Conservation (phyloP, 2,888 invertebrate species). For the Pachliopta kotzebuea region DNA sequence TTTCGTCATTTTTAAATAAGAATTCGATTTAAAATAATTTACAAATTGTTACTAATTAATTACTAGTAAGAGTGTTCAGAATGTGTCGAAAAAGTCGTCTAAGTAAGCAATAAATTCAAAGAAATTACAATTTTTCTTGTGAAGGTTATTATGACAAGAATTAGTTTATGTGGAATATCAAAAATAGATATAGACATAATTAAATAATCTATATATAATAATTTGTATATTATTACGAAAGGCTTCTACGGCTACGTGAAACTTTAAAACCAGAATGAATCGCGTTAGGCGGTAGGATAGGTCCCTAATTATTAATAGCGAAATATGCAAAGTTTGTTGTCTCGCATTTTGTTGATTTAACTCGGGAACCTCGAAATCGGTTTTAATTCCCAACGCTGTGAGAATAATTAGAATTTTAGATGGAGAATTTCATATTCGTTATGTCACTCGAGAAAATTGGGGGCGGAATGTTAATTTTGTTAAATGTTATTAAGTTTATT, state of each 20-base stretch:
- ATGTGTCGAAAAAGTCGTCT: no score
- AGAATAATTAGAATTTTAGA: constrained; percentile 72
- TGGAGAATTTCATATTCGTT: constrained; percentile 62
- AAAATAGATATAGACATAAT: no score
- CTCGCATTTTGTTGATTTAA: constrained; percentile 65
- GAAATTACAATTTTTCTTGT: no score
- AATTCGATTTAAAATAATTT: no score
- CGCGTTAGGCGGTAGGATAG: constrained; percentile 51
- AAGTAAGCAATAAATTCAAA: no score
- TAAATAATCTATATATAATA: neutral
- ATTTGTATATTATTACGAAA: constrained; percentile 5
- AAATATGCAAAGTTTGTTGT: constrained; percentile 74
- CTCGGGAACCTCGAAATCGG: constrained; percentile 41
- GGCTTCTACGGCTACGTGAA: constrained; percentile 27
- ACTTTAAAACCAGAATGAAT: constrained; percentile 54
- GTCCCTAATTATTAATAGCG: constrained; percentile 64
- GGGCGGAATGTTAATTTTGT: constrained; percentile 51
- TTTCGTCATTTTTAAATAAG: no score
- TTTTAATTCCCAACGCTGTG: constrained; percentile 47
- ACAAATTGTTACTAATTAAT: no score
- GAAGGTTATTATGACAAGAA: no score
- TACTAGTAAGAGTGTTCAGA: no score
- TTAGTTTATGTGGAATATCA: no score
- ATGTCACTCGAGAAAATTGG: constrained; percentile 42
- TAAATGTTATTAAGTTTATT: constrained; percentile 34